Evolutionary conservation across 2,113 vertebrate species (phyloP).

Genomic region (Psammodynastes pulverulentus): DNA sequence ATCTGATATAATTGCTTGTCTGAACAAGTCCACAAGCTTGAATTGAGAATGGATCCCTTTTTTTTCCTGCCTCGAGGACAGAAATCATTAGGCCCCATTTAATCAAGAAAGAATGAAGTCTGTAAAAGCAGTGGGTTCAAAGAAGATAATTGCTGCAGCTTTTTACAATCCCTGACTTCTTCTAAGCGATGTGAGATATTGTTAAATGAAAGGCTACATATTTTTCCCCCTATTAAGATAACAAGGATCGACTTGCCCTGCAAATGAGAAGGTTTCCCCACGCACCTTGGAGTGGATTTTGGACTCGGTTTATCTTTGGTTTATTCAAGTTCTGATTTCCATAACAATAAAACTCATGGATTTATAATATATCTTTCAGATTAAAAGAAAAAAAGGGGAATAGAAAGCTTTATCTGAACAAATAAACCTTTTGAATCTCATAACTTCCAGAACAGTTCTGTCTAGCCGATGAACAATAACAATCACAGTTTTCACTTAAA

Average conservation of each 20-base stretch:
- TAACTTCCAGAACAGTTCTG: neutral
- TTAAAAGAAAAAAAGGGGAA: neutral
- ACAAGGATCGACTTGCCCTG: slow-evolving; percentile 13
- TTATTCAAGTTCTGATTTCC: neutral
- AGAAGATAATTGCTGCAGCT: slow-evolving; percentile 27
- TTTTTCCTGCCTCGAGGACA: slow-evolving; percentile 32
- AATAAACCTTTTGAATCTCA: neutral
- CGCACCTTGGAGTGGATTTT: neutral
- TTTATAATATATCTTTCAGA: neutral
- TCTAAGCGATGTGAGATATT: slow-evolving; percentile 19
- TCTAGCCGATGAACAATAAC: neutral
- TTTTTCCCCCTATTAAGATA: slow-evolving; percentile 35
- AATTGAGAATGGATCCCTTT: neutral
- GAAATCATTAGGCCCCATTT: slow-evolving; percentile 48
- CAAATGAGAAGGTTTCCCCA: neutral
- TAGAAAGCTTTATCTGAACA: neutral
- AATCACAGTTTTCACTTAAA: neutral
- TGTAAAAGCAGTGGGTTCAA: slow-evolving; percentile 38
- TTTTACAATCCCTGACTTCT: neutral
- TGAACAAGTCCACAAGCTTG: slow-evolving; percentile 23
- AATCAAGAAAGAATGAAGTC: slow-evolving; percentile 52
- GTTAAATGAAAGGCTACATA: slow-evolving; percentile 18
- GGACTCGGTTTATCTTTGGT: neutral
- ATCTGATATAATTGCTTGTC: slow-evolving; percentile 12
- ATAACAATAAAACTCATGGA: neutral